Conservation (phyloP, 2,797 vertebrate genomes). For the Amphiprion clarkii region DNA sequence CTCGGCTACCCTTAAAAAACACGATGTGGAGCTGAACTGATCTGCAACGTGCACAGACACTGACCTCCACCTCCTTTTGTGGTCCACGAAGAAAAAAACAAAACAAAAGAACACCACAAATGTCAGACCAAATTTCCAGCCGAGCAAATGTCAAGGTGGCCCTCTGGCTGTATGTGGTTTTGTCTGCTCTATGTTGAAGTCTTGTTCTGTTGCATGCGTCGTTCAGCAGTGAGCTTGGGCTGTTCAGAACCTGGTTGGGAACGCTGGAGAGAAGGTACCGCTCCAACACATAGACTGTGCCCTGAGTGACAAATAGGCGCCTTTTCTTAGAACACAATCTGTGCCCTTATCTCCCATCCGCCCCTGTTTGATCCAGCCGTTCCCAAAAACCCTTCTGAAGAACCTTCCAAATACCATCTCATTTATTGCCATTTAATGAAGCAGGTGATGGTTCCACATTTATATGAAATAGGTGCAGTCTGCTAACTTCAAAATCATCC, state of each 20-base stretch:
- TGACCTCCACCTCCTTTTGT: slow-evolving; percentile 6
- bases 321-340: slow-evolving; percentile 43
- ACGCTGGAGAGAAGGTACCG: slow-evolving; percentile 80
- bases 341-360: slow-evolving; percentile 6
- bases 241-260: slow-evolving; percentile 83
- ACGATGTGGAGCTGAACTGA: background rate
- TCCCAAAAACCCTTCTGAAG: slow-evolving; percentile 4
- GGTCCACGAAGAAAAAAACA: background rate
- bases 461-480: background rate
- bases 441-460: background rate
- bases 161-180: slow-evolving; percentile 56
- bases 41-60: slow-evolving; percentile 12
- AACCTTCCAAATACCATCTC: background rate
- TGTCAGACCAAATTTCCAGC: slow-evolving; percentile 51
- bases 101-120: slow-evolving; percentile 10
- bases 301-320: slow-evolving; percentile 43
- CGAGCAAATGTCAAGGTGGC: slow-evolving; percentile 64
- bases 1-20: slow-evolving; percentile 7
- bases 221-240: slow-evolving; percentile 78
- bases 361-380: slow-evolving; percentile 33
- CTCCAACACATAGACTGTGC: slow-evolving; percentile 62
- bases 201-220: slow-evolving; percentile 80
- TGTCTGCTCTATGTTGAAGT: slow-evolving; percentile 75
- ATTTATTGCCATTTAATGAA: background rate
- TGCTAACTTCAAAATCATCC: background rate